Conservation (phyloP, 2,888 invertebrate genomes). For the Ceraclea dissimilis region DNA sequence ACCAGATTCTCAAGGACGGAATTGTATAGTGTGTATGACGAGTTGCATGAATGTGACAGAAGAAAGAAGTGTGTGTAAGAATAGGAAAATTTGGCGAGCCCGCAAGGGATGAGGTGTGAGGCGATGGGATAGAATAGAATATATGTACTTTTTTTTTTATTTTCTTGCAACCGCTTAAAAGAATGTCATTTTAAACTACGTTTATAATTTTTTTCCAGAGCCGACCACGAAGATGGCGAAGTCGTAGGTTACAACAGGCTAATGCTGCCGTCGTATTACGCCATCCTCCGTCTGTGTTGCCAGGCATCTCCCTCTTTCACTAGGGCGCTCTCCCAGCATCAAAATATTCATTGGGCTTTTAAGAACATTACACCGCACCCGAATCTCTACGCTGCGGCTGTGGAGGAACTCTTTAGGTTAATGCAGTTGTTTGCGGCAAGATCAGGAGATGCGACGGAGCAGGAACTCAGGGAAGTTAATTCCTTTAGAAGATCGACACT, state of each 20-base stretch:
- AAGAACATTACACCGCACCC: conserved; percentile 95
- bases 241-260: conserved; percentile 89
- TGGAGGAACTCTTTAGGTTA: conserved; percentile 84
- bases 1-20: no score
- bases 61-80: no score
- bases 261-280: conserved; percentile 90
- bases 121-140: neutral
- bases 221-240: conserved; percentile 94
- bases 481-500: conserved; percentile 79
- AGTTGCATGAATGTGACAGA: no score
- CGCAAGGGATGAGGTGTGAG: no score
- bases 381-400: conserved; percentile 84
- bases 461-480: conserved; percentile 74
- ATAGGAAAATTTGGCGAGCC: no score
- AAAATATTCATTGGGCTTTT: conserved; percentile 95
- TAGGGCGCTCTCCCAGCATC: conserved; percentile 80
- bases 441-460: conserved; percentile 67
- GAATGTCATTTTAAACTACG: neutral
- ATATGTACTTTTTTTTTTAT: neutral
- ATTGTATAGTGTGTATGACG: no score
- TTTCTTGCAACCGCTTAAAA: neutral
- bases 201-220: conserved; percentile 50
- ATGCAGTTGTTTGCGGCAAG: conserved; percentile 85
- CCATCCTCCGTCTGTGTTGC: conserved; percentile 82
- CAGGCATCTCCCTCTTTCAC: conserved; percentile 82